phyloP scores from a whole-genome alignment of 2,888 invertebrate genomes.

The Tigriopus californicus region DNA sequence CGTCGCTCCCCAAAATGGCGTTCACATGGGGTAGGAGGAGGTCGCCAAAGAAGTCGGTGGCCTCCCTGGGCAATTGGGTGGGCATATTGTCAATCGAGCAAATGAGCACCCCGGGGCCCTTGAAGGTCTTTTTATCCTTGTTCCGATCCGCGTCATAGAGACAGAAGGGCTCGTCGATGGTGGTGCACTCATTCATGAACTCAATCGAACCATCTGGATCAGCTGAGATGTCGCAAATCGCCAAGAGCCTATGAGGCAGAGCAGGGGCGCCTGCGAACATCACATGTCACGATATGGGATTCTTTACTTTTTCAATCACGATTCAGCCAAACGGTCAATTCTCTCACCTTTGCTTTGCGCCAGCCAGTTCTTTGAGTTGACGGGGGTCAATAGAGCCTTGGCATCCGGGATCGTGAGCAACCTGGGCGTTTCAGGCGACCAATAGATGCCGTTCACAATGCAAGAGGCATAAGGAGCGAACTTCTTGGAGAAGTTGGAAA shows the following conservation, averaged over 20 bases:
- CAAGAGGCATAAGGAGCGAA: slow-evolving; percentile 94
- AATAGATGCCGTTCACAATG: slow-evolving; percentile 94
- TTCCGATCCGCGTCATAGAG: slow-evolving; percentile 98
- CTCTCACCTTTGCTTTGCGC: slow-evolving; percentile 50
- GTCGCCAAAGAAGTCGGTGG: slow-evolving; percentile 94
- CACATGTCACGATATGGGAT: no score
- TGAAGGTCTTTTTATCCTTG: slow-evolving; percentile 71
- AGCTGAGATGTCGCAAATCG: slow-evolving; percentile 93
- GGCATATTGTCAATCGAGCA: slow-evolving; percentile 99
- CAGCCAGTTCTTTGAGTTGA: slow-evolving; percentile 69
- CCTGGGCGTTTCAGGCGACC: slow-evolving; percentile 92
- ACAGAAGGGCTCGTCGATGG: slow-evolving; percentile 96
- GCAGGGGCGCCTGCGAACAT: slow-evolving; percentile 45
- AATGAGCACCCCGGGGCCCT: slow-evolving; percentile 87
- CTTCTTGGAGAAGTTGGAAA: slow-evolving; percentile 85
- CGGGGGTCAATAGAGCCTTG: slow-evolving; percentile 70
- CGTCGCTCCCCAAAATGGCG: slow-evolving; percentile 72
- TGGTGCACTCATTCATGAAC: slow-evolving; percentile 99
- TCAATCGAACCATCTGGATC: slow-evolving; percentile 97
- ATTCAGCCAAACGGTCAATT: not conserved
- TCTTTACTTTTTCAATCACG: not conserved
- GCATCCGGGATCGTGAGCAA: slow-evolving; percentile 93
- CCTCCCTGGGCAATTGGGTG: slow-evolving; percentile 87
- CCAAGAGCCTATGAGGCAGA: slow-evolving; percentile 68
- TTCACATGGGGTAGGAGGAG: slow-evolving; percentile 67